Base-by-base conservation (phyloP, 2,113 vertebrate genomes). In the Crotophaga sulcirostris region DNA sequence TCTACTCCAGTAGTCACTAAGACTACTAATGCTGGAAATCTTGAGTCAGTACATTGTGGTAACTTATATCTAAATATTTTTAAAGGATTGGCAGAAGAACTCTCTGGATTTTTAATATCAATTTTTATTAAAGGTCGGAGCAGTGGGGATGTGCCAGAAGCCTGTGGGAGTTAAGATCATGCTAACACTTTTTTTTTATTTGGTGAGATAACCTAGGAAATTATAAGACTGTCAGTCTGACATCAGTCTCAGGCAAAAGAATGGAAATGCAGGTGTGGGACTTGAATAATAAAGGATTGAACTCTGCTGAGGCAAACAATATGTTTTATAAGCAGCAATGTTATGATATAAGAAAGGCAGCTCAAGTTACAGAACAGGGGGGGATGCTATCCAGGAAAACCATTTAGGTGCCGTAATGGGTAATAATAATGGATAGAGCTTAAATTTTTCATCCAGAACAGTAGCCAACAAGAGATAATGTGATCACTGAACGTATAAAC, bases 181-280 rank as follows among this genome's bases (percentile, higher is more conserved):
- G 31, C n/a, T 64, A 81, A 67, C 5, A 1, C 47, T 36, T 64
- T 84, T 78, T 91, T 91, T 34, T 3, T 11, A 66, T 84, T 56
- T n/a, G 11, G 31, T 84, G 26, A 75, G 60, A 59, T 94, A 90
- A 78, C 76, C 72, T 59, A 70, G 56, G 66, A 87, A 75, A 78
- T 95, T 90, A 75, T 56, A 84, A 84, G 13, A 52, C 66, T 91
- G 86, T 91, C 95, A 87, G 29, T 72, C 77, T 95, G 64, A 47
- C 23, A 87, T 75, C 56, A 75, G 33, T 92, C 47, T 84, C 21
- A 34, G 31, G 49, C 33, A 82, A 87, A 94, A 54, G 72, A 89
- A 87, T 92, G 87, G 56, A 91, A 94, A 82, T 94, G 42, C 44
- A 82, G 47, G 25, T 92, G 24, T 87, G 54, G 49, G 54, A 60